Evolutionary conservation across 1,140 invertebrate genomes (phyloP).

Genomic region (Anoplolepis gracilipes): DNA sequence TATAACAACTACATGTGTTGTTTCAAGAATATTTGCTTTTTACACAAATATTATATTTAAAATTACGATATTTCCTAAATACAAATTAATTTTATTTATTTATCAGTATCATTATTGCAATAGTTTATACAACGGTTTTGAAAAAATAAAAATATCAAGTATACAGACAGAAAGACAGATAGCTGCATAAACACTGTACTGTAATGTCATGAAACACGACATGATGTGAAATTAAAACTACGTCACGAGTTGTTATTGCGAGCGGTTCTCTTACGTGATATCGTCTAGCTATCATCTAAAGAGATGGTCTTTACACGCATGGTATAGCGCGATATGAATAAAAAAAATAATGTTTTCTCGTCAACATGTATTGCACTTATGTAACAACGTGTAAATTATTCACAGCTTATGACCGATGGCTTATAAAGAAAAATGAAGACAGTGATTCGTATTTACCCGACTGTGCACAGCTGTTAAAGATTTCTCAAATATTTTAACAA

Average conservation of each 20-base stretch:
- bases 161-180: neutral
- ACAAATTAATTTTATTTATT: slow-evolving; percentile 33
- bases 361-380: neutral
- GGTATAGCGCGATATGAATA: slow-evolving; percentile 20
- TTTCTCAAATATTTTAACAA: slow-evolving; percentile 57
- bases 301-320: slow-evolving; percentile 18
- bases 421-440: slow-evolving; percentile 29
- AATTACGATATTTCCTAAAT: neutral
- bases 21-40: slow-evolving; percentile 7
- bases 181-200: neutral
- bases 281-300: slow-evolving; percentile 19
- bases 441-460: slow-evolving; percentile 44
- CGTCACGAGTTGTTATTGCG: slow-evolving; percentile 13
- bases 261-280: neutral
- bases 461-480: neutral
- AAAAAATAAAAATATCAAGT: neutral
- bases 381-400: slow-evolving; percentile 25
- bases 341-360: slow-evolving; percentile 26
- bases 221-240: slow-evolving; percentile 37
- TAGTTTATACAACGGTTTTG: neutral
- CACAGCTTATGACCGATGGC: neutral
- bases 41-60: neutral
- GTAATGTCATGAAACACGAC: neutral
- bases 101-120: slow-evolving; percentile 11
- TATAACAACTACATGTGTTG: neutral